A percentile compares a stretch with the other conserved stretches of the same genome.
Evolutionary conservation across 1,140 invertebrate genomes (phyloP).

Genomic region (Trachelipus rathkii): DNA sequence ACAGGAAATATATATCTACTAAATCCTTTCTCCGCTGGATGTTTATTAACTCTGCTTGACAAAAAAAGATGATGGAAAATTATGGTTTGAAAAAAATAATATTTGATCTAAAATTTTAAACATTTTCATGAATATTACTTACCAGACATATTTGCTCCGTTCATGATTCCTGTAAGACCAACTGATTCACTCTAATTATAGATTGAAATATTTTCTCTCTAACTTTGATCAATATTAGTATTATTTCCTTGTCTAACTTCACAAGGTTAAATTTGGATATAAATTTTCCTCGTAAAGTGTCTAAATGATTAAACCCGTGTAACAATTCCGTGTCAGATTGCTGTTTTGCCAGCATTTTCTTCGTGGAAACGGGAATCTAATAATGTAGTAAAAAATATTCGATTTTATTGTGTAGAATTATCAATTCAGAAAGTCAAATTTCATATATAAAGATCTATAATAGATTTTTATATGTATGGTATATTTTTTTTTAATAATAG

Average conservation of each 20-base stretch:
- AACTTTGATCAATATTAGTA: constrained; percentile 80
- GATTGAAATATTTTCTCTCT: too few relatives aligned
- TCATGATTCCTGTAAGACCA: constrained; percentile 97
- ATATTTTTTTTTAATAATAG: too few relatives aligned
- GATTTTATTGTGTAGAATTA: too few relatives aligned
- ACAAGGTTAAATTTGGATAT: constrained; percentile 65
- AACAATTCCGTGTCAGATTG: too few relatives aligned
- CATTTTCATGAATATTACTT: constrained; percentile 32
- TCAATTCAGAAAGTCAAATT: too few relatives aligned
- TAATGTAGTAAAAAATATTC: too few relatives aligned
- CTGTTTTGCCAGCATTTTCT: too few relatives aligned
- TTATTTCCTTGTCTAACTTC: constrained; percentile 48
- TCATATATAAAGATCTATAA: too few relatives aligned
- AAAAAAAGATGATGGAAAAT: constrained; percentile 14
- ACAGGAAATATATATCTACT: constrained; percentile 91
- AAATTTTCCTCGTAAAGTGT: constrained; percentile 74
- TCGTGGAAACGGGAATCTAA: too few relatives aligned
- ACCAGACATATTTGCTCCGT: constrained; percentile 98
- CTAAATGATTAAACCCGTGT: constrained; percentile 1
- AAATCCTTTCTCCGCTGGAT: too few relatives aligned
- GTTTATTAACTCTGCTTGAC: constrained; percentile 65
- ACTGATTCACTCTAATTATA: constrained; percentile 93
- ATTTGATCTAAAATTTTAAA: constrained; percentile 17
- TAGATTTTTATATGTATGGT: too few relatives aligned
- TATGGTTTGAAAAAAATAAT: neutral